Evolutionary conservation across 2,888 invertebrate genomes (phyloP).

Genomic region (Hydraecia micacea): DNA sequence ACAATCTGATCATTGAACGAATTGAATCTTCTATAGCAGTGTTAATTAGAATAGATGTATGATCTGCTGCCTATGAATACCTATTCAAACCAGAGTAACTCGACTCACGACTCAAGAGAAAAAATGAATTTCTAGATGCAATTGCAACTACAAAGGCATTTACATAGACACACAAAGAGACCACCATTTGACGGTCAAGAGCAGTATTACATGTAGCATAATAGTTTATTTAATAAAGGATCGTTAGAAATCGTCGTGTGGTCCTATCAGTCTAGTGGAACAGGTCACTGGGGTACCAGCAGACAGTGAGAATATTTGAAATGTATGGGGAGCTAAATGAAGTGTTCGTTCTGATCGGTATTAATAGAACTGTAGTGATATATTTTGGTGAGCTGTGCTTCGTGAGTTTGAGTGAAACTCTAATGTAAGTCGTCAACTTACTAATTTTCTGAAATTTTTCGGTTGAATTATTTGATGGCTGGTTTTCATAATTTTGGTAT

Average conservation of each 20-base stretch:
- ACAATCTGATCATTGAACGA: background rate
- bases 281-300: slow-evolving; percentile 29
- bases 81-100: background rate
- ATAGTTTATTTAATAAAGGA: slow-evolving; percentile 26
- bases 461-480: background rate
- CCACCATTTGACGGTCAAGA: slow-evolving; percentile 19
- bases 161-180: slow-evolving; percentile 24
- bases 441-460: too few species aligned
- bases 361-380: slow-evolving; percentile 7
- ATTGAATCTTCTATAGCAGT: background rate
- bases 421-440: background rate
- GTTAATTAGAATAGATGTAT: background rate
- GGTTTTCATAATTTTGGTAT: background rate
- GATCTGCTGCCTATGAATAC: background rate
- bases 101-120: background rate
- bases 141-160: slow-evolving; percentile 31
- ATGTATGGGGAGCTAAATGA: background rate
- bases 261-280: slow-evolving; percentile 50
- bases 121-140: slow-evolving; percentile 19
- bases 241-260: slow-evolving; percentile 30
- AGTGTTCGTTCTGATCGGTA: background rate
- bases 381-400: background rate
- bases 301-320: slow-evolving; percentile 15
- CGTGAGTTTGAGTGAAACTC: background rate
- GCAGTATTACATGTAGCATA: background rate